phyloP scores from a whole-genome alignment of 2,113 vertebrate species.

The Seriola rivoliana region DNA sequence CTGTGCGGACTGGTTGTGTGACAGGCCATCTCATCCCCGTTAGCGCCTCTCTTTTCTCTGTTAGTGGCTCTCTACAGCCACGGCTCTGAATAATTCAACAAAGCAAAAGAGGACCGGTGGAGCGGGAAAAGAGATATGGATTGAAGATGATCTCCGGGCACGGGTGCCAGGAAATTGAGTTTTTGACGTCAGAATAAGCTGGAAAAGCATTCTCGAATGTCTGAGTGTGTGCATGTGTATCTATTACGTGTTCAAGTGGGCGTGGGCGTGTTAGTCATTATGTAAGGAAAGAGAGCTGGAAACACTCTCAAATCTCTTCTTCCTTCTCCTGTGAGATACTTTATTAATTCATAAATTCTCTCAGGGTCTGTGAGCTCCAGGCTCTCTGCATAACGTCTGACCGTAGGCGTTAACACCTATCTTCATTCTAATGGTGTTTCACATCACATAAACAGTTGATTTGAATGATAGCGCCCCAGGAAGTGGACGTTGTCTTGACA shows the following conservation, averaged over 20 bases:
- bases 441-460: background rate
- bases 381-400: background rate
- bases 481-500: slow-evolving; percentile 28
- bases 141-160: slow-evolving; percentile 39
- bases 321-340: slow-evolving; percentile 5
- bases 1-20: slow-evolving; percentile 10
- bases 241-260: background rate
- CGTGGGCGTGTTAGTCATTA: background rate
- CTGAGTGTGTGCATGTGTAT: slow-evolving; percentile 4
- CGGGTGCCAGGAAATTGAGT: slow-evolving; percentile 51
- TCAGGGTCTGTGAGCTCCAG: slow-evolving; percentile 20
- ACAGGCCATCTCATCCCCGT: slow-evolving; percentile 3
- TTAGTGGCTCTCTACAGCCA: slow-evolving; percentile 19
- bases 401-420: slow-evolving; percentile 9
- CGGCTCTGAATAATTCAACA: slow-evolving; percentile 76
- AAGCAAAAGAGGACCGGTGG: slow-evolving; percentile 41
- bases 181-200: slow-evolving; percentile 54
- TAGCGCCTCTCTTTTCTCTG: slow-evolving; percentile 44
- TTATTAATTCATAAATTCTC: slow-evolving; percentile 49
- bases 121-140: slow-evolving; percentile 25
- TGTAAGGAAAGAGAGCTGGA: background rate
- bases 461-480: slow-evolving; percentile 4
- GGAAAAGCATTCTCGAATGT: slow-evolving; percentile 1
- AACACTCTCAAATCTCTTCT: background rate
- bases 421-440: background rate